Evolutionary conservation across 2,797 vertebrate genomes (phyloP).

Genomic region (Coilia nasus): DNA sequence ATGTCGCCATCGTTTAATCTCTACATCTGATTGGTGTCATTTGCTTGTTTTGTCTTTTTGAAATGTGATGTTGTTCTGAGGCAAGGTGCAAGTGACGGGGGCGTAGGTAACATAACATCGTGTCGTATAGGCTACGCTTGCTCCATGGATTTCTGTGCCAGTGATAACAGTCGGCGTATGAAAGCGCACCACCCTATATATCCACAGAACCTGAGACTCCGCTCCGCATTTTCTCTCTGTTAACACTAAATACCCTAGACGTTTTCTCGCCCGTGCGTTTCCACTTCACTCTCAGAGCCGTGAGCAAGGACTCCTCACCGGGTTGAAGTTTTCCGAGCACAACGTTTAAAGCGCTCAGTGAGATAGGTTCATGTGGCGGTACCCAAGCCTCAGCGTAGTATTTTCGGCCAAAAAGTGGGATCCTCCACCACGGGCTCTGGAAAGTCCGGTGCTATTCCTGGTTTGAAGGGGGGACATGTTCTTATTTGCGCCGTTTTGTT

Average conservation of each 20-base stretch:
- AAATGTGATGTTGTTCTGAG: neutral
- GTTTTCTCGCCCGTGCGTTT: neutral
- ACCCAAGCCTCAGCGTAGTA: conserved; percentile 3
- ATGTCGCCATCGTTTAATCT: neutral
- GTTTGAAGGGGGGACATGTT: conserved; percentile 3
- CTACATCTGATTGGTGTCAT: neutral
- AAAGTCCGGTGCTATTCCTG: neutral
- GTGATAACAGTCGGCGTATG: conserved; percentile 25
- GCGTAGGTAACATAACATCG: conserved; percentile 1
- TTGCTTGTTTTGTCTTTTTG: neutral
- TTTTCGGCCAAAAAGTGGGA: neutral
- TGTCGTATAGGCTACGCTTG: conserved; percentile 3
- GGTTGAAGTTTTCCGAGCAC: conserved; percentile 16
- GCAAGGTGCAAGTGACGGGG: conserved; percentile 14
- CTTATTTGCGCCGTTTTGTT: neutral
- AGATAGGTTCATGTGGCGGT: conserved; percentile 21
- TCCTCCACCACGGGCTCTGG: conserved; percentile 18
- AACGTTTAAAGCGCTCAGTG: neutral
- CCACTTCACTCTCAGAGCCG: neutral
- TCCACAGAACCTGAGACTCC: conserved; percentile 25
- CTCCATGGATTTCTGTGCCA: conserved; percentile 12
- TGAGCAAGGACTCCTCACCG: neutral
- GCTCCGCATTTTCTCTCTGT: conserved; percentile 14
- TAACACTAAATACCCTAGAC: neutral
- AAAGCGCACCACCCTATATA: conserved; percentile 27